Base-by-base conservation (phyloP, 2,113 vertebrate genomes). In the Caretta caretta region DNA sequence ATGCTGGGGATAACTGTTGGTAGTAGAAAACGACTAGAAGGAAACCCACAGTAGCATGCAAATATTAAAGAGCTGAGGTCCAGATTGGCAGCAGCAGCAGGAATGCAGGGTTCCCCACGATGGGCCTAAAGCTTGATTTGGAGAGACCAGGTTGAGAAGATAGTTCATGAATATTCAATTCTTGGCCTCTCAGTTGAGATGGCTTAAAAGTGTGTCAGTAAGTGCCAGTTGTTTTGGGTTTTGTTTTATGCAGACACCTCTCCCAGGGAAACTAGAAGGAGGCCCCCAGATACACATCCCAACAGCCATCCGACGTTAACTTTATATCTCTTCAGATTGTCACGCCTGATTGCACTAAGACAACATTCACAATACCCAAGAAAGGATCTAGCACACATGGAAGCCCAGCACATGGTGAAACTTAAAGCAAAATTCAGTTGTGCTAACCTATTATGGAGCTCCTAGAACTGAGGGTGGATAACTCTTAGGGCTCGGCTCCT, bases 11-110 rank as follows among this genome's bases (percentile, higher is more conserved):
- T 69, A n/a, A 69, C 62, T 69, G 14, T 69, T 2, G 86, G 56
- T 27, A 79, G 92, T 92, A 94, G 27, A 95, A 95, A 88, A 86
- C 38, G 42, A 10, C 5, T 80, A 80, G 93, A 92, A 89, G 59
- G 69, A 93, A 95, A 92, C 42, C 85, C 83, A n/a, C 31, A 93
- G 49, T 1, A 46, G 49, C 3, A 31, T 14, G 46, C 49, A 92
- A 96, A 92, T 95, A 96, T 80, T 48, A 88, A 95, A 97, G 96
- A 53, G 38, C 80, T 84, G 90, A 83, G 50, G 12, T 62, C 62
- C 76, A 90, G 76, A 42, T 5, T 84, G 59, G 69, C 59, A 92
- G 76, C 29, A 17, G 50, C 17, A 42, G 85, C 31, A 62, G 59
- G 7, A 62, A 2, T 93, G 51, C 62, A 94, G 88, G 19, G 19